phyloP scores from a whole-genome alignment of 2,113 vertebrate genomes.

The Diadophis punctatus region DNA sequence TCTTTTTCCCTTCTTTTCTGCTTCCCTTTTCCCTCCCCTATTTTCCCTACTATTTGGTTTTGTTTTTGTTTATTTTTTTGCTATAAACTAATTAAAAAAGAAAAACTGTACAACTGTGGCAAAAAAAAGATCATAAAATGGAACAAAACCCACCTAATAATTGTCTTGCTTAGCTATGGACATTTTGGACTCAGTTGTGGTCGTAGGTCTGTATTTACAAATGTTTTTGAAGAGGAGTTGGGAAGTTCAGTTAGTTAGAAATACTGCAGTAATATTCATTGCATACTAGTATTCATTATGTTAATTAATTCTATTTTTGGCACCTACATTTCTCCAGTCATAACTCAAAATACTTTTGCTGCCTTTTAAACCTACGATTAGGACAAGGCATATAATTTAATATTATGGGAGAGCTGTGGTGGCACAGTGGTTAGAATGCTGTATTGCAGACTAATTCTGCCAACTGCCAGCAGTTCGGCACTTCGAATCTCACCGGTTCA shows the following conservation, averaged over 20 bases:
- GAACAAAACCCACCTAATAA: background rate
- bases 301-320: background rate
- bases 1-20: too few species aligned
- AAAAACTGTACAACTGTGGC: background rate
- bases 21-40: too few species aligned
- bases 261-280: background rate
- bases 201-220: too few species aligned
- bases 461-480: too few species aligned
- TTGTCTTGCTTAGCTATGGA: background rate
- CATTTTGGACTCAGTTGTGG: background rate
- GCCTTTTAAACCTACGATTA: background rate
- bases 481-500: too few species aligned
- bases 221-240: too few species aligned
- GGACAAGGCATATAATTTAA: background rate
- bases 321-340: background rate
- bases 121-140: background rate
- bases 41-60: too few species aligned
- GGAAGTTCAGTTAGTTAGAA: too few species aligned
- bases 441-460: too few species aligned
- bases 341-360: background rate
- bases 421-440: too few species aligned
- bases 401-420: background rate
- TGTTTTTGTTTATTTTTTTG: too few species aligned
- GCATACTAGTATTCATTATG: background rate
- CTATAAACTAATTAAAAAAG: too few species aligned